Evolutionary conservation across 2,113 vertebrate species (phyloP).

Genomic region (western clawed frog (Xenopus tropicalis)): DNA sequence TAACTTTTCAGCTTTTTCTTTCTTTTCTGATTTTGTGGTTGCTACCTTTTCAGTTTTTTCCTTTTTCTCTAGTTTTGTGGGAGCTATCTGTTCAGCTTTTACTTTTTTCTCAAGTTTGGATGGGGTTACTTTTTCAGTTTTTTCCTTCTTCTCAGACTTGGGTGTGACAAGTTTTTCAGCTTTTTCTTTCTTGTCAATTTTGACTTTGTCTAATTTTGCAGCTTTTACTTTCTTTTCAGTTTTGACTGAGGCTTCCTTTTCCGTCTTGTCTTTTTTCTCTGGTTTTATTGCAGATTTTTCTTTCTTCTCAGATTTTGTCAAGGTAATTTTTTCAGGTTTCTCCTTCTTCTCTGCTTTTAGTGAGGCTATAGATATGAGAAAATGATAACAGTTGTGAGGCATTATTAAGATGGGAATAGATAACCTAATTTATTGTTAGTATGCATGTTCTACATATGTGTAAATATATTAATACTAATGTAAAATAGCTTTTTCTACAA

Average conservation of each 20-base stretch:
- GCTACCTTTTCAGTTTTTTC: too few relatives aligned
- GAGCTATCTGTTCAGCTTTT: slow-evolving; percentile 61
- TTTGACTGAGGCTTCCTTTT: slow-evolving; percentile 57
- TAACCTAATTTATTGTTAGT: too few relatives aligned
- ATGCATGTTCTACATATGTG: too few relatives aligned
- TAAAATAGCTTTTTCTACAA: too few relatives aligned
- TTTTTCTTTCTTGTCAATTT: slow-evolving; percentile 52
- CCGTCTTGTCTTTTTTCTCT: slow-evolving; percentile 56
- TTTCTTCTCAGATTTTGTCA: slow-evolving; percentile 62
- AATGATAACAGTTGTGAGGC: too few relatives aligned
- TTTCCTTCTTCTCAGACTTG: slow-evolving; percentile 47
- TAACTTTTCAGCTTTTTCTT: slow-evolving; percentile 46
- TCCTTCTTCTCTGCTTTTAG: slow-evolving; percentile 46
- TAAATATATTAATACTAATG: too few relatives aligned
- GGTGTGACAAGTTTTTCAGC: background rate
- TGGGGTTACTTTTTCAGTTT: slow-evolving; percentile 58
- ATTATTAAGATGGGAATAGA: too few relatives aligned
- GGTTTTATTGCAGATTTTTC: too few relatives aligned
- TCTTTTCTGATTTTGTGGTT: too few relatives aligned
- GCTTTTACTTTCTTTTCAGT: slow-evolving; percentile 64
- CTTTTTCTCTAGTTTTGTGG: slow-evolving; percentile 39
- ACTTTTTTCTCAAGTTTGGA: slow-evolving; percentile 62
- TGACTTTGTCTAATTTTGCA: slow-evolving; percentile 57
- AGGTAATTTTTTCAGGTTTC: slow-evolving; percentile 61
- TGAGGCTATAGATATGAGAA: slow-evolving; percentile 7